These are phyloP conservation scores for Balearica regulorum DNA, from an alignment of 2,797 vertebrate genomes.

Conservation along the genomic window DNA sequence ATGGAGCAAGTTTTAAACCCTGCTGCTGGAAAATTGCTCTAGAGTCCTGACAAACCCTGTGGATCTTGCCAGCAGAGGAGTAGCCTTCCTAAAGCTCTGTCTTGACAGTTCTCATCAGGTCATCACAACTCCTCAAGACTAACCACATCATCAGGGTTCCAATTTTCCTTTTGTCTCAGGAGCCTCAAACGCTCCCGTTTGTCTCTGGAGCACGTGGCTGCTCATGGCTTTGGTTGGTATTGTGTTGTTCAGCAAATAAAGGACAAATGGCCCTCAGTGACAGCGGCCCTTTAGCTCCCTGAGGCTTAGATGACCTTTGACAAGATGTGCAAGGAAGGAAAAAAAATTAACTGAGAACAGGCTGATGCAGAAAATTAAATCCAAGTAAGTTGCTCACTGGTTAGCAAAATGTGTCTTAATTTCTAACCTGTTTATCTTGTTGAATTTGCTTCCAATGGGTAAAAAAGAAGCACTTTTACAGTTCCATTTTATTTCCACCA, in stretches of 20 bases:
- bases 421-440: not conserved
- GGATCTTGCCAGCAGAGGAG: not conserved
- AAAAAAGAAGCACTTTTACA: not conserved
- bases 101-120: not conserved
- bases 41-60: not conserved
- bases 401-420: not conserved
- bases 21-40: not conserved
- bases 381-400: not conserved
- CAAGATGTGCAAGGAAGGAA: not conserved
- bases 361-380: not conserved
- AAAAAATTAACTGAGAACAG: not conserved
- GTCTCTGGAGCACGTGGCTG: not conserved
- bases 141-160: fast-evolving
- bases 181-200: not conserved
- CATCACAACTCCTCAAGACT: fast-evolving
- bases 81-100: not conserved
- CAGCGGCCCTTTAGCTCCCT: not conserved
- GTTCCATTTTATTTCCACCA: not conserved
- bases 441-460: not conserved
- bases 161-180: not conserved
- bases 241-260: not conserved
- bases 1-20: not conserved
- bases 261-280: not conserved
- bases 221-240: not conserved
- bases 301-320: not conserved